Base-by-base conservation (phyloP, 1,140 invertebrate genomes). In the Lycorma delicatula region DNA sequence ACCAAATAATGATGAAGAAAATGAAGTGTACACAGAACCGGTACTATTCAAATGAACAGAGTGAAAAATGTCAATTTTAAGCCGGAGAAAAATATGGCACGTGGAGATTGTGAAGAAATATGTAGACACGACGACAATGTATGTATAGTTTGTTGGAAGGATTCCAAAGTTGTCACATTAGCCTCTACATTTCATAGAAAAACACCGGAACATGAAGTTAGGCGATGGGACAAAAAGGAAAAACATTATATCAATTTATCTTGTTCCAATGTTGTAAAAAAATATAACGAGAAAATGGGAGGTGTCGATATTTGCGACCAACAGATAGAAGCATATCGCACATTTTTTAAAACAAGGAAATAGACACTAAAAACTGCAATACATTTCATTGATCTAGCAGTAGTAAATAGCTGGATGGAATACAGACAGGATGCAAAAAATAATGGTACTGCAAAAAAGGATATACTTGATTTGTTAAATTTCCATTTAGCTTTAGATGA, bases 201-300 rank as follows among this genome's bases (percentile, higher is more conserved):
- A 41, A 57, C 50, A 29, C 29, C 59, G n/a, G 18, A 28, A 50
- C 36, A 47, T 28, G 13, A 12, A 13, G 66, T 63, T 50, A 59
- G 56, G 36, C 31, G 67, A 25, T 70, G 69, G 66, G 64, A 61
- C 46, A 70, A 70, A 64, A 63, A 62, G 56, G 29, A 63, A 20
- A 69, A 68, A 54, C 52, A 53, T 50, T 60, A 64, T 36, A 49
- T 66, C n/a, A 27, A 61, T 16, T 54, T 70, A 13, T 22, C 48
- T 22, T 51, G 63, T 16, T 68, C 70, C 46, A 54, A 57, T 18
- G 62, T 65, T 25, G 53, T 70, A 1, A 56, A 63, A 38, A 25
- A 47, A 44, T 71, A 71, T 60, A 71, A 71, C 56, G 59, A 64
- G 51, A 62, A 54, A 50, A 70, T 70, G 67, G 67, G 68, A 26